A percentile compares a stretch with the other conserved stretches of the same genome.
These are phyloP conservation scores for Orthosia incerta DNA, from an alignment of 2,888 invertebrate species.

Conservation along the genomic window DNA sequence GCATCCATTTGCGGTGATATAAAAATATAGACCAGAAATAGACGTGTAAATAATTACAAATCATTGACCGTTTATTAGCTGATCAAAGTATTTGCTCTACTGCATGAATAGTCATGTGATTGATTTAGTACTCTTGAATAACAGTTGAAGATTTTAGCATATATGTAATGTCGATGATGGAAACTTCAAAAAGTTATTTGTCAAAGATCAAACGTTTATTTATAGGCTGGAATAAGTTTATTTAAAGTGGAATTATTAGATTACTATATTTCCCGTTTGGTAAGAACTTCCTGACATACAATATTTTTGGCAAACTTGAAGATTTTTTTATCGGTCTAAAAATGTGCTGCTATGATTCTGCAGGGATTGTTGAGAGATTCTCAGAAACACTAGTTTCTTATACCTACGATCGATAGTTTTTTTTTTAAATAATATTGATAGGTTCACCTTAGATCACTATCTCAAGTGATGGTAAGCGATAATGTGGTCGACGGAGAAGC, in stretches of 20 bases:
- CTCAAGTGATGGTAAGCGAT: too few species aligned
- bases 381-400: background rate
- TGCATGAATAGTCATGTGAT: conserved; percentile 15
- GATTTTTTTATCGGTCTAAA: background rate
- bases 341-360: conserved; percentile 10
- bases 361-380: background rate
- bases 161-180: conserved; percentile 2
- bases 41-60: conserved; percentile 23
- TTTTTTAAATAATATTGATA: too few species aligned
- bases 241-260: conserved; percentile 38
- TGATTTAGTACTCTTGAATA: conserved; percentile 9
- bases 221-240: conserved; percentile 20
- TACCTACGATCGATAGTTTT: background rate
- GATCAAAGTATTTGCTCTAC: conserved; percentile 18
- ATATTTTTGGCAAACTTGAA: conserved; percentile 6
- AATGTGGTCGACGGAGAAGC: too few species aligned
- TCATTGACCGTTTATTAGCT: conserved; percentile 10
- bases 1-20: conserved; percentile 3
- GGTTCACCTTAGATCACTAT: too few species aligned
- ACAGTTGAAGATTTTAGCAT: conserved; percentile 19
- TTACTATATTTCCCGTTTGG: conserved; percentile 30
- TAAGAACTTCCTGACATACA: conserved; percentile 18
- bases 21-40: conserved; percentile 7
- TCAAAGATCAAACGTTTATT: conserved; percentile 18
- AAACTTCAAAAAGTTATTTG: conserved; percentile 9